A percentile compares a stretch with the other conserved stretches of the same genome.
Conservation (phyloP, 2,113 vertebrate species). For the Elephantulus edwardii region DNA sequence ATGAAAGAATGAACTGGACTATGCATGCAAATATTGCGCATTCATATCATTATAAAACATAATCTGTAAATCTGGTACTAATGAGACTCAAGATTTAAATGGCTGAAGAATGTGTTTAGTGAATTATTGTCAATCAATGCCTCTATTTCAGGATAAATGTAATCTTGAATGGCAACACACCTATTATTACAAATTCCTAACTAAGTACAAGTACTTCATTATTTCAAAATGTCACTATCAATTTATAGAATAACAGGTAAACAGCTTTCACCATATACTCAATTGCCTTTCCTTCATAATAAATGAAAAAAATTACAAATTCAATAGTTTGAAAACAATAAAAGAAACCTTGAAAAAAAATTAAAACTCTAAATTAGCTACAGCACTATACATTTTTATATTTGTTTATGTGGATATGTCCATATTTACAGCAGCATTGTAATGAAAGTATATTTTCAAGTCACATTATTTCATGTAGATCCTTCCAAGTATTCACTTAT, state of each 20-base stretch:
- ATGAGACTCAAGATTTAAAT: slow-evolving; percentile 83
- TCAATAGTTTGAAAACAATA: slow-evolving; percentile 37
- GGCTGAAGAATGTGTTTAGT: slow-evolving; percentile 80
- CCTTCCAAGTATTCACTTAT: slow-evolving; percentile 35
- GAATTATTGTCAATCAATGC: slow-evolving; percentile 84
- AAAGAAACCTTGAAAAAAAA: slow-evolving; percentile 35
- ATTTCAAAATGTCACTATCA: slow-evolving; percentile 85
- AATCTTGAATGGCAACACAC: slow-evolving; percentile 84
- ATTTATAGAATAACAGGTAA: slow-evolving; percentile 84
- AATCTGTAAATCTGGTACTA: slow-evolving; percentile 83
- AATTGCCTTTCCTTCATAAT: slow-evolving; percentile 63
- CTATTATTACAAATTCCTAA: slow-evolving; percentile 85
- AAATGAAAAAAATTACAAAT: slow-evolving; percentile 72
- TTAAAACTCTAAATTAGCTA: slow-evolving; percentile 38
- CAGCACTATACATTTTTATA: slow-evolving; percentile 14
- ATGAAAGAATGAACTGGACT: slow-evolving; percentile 75
- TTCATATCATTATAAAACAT: slow-evolving; percentile 74
- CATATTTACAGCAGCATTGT: slow-evolving; percentile 22
- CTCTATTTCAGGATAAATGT: slow-evolving; percentile 79
- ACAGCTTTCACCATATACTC: slow-evolving; percentile 73
- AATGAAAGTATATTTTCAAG: slow-evolving; percentile 28
- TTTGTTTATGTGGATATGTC: slow-evolving; percentile 5
- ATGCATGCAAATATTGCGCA: slow-evolving; percentile 68
- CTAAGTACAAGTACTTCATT: slow-evolving; percentile 82
- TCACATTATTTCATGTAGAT: slow-evolving; percentile 40